Percentiles rank a stretch among this genome's conserved stretches.
phyloP scores from a whole-genome alignment of 1,140 invertebrate species.

The Drosophila trapezifrons region DNA sequence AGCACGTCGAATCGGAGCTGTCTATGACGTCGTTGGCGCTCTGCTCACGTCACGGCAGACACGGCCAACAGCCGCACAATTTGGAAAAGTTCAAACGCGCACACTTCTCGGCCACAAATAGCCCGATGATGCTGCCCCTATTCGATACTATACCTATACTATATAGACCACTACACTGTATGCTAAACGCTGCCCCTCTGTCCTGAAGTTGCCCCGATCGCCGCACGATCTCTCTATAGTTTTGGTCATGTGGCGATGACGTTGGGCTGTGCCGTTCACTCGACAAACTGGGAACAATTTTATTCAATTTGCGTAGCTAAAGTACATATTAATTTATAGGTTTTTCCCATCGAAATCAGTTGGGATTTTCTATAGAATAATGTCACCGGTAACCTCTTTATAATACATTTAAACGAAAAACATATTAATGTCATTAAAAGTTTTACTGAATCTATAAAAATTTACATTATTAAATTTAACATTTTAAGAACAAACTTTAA shows the following conservation, averaged over 20 bases:
- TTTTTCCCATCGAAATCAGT: not conserved
- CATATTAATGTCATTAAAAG: too few species aligned
- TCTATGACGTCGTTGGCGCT: constrained; percentile 63
- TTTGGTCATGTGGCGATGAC: constrained; percentile 44
- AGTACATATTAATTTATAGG: not conserved
- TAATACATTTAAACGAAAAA: not conserved
- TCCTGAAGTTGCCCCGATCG: constrained; percentile 16
- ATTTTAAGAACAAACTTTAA: not conserved
- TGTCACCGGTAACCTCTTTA: not conserved
- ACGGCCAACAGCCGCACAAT: constrained; percentile 49
- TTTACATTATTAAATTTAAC: too few species aligned
- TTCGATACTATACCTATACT: constrained; percentile 28
- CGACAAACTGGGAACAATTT: not conserved
- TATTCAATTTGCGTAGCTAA: not conserved
- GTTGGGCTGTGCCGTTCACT: constrained; percentile 19
- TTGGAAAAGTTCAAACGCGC: constrained; percentile 73
- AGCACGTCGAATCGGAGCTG: constrained; percentile 35
- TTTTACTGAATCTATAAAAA: too few species aligned
- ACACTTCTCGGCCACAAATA: constrained; percentile 74
- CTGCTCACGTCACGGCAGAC: constrained; percentile 62
- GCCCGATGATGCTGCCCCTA: constrained; percentile 56
- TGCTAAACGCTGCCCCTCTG: constrained; percentile 6
- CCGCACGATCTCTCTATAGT: constrained; percentile 8
- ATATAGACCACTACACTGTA: constrained; percentile 6
- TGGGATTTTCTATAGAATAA: not conserved